Evolutionary conservation across 2,113 vertebrate species (phyloP).

Genomic region (Cyanocitta stelleri): DNA sequence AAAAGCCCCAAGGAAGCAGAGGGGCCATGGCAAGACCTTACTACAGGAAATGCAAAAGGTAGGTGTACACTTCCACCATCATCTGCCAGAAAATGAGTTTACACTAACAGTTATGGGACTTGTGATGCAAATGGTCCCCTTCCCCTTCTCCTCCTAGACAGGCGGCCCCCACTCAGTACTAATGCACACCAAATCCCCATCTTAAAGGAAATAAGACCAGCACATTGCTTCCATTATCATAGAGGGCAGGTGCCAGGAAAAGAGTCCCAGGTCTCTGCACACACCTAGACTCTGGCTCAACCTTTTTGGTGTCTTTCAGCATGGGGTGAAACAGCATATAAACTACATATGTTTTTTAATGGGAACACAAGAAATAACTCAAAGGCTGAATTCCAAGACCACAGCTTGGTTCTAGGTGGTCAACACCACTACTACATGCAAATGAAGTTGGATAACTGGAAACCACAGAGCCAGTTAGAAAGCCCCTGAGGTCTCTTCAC

Average conservation of each 20-base stretch:
- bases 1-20: neutral
- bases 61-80: neutral
- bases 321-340: neutral
- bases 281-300: neutral
- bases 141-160: neutral
- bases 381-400: neutral
- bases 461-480: neutral
- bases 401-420: neutral
- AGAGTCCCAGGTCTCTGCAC: neutral
- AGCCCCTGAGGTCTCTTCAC: neutral
- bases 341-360: neutral
- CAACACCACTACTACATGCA: too few relatives aligned
- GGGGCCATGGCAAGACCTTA: neutral
- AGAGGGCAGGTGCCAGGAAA: neutral
- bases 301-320: neutral
- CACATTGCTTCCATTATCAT: fast-evolving
- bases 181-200: neutral
- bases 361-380: neutral
- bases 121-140: neutral
- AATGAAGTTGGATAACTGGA: neutral
- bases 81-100: neutral
- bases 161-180: neutral
- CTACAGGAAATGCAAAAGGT: neutral
- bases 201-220: neutral
- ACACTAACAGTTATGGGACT: too few relatives aligned